Percentiles rank a stretch among this genome's conserved stretches.
Conservation (phyloP, 2,113 vertebrate genomes). For the Onychostruthus taczanowskii region DNA sequence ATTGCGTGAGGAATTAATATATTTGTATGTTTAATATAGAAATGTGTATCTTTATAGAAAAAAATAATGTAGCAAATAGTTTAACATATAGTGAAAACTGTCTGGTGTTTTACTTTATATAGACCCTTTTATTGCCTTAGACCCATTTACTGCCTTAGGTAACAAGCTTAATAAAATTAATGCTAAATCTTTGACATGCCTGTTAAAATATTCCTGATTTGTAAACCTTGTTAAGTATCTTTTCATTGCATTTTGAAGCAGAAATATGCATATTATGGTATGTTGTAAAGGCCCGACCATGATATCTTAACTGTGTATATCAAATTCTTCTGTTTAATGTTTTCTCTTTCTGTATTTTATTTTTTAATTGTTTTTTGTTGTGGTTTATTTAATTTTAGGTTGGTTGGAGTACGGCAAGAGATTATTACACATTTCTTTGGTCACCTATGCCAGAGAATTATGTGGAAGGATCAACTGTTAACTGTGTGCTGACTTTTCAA, state of each 20-base stretch:
- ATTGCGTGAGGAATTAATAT: neutral
- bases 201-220: constrained; percentile 67
- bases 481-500: constrained; percentile 94
- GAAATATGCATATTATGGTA: neutral
- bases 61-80: neutral
- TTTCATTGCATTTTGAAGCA: constrained; percentile 47
- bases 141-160: constrained; percentile 42
- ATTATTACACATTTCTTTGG: constrained; percentile 99
- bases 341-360: neutral
- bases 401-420: constrained; percentile 97
- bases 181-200: constrained; percentile 59
- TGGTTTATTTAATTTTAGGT: constrained; percentile 78
- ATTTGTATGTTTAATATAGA: neutral
- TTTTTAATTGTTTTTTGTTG: neutral
- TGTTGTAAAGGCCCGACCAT: neutral
- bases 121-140: constrained; percentile 37
- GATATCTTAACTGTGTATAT: neutral
- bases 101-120: constrained; percentile 38
- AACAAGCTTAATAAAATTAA: constrained; percentile 64
- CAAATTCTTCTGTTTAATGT: neutral
- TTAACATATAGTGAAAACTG: constrained; percentile 38
- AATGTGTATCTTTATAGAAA: neutral
- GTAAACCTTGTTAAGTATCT: constrained; percentile 48
- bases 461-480: constrained; percentile 86
- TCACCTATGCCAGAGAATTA: constrained; percentile 93